Base-by-base conservation (phyloP, 2,797 vertebrate species). In the Brachymystax lenok region DNA sequence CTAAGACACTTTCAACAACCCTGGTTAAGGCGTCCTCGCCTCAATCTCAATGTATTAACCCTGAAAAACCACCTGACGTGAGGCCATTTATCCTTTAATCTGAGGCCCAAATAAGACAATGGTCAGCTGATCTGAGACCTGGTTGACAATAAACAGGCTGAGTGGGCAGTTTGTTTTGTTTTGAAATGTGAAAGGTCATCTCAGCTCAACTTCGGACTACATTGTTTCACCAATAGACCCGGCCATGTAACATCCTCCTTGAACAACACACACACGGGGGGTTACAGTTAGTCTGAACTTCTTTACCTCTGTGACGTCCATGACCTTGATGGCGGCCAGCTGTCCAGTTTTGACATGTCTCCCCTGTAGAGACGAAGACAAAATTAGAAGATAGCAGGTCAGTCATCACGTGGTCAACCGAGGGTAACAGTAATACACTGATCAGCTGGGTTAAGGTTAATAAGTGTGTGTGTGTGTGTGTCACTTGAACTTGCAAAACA, bases 271-370 rank as follows among this genome's bases (percentile, higher is more conserved):
- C 30, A 69, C 30, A 40, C 30, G 5, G 28, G 13, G 30, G 24
- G 28, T 35, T n/a, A 7, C 54, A n/a, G 5, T 7, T 7, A 7
- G 17, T 5, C 16, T 30, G 16, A 33, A 28, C 27, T 13, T 51
- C 21, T n/a, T 93, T 91, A 96, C 96, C 94, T 95, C 94, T 0
- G 94, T 95, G 79, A 95, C 94, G 6, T 95, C 94, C 94, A 95
- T 95, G 81, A 95, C 94, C 82, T 95, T 95, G 87, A 95, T 95
- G 83, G 94, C 94, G 16, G 94, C 94, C 90, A 95, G 90, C 91
- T 95, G 94, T 80, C 94, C 72, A 3, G 87, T 88, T 51, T 88
- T 88, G 80, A 88, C 87, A 83, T 88, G 87, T 73, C 93, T 92
- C 52, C 92, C 93, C 92, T 94, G 84, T 3, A 51, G 70, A 54